A percentile compares a stretch with the other conserved stretches of the same genome.
phyloP scores from a whole-genome alignment of 2,888 invertebrate genomes.

The Glaucopsyche alexis region DNA sequence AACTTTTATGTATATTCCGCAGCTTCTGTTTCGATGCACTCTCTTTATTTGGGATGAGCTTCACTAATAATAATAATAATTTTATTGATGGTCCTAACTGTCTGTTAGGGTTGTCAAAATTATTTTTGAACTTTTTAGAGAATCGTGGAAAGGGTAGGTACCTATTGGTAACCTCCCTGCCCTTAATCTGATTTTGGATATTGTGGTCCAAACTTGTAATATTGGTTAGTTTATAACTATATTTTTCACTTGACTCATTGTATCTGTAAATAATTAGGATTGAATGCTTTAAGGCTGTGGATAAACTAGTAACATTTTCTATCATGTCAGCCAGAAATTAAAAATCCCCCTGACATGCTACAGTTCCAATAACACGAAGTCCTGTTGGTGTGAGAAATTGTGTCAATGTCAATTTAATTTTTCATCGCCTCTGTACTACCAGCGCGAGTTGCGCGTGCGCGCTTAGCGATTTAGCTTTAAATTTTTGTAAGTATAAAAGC shows the following conservation, averaged over 20 bases:
- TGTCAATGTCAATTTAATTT: constrained; percentile 15
- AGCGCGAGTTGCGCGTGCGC: neutral
- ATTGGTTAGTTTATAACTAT: too few relatives aligned
- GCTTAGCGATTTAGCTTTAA: neutral
- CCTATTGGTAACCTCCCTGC: neutral
- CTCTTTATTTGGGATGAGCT: constrained; percentile 67
- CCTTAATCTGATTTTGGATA: neutral
- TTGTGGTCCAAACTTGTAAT: neutral
- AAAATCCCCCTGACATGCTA: neutral
- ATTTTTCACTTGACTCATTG: too few relatives aligned
- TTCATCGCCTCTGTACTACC: neutral
- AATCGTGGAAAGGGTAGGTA: too few relatives aligned
- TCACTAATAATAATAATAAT: constrained; percentile 59
- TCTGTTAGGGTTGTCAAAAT: constrained; percentile 51
- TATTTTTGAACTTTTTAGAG: neutral
- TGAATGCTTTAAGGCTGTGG: too few relatives aligned
- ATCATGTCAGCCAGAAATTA: too few relatives aligned
- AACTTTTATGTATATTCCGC: constrained; percentile 32
- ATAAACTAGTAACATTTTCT: too few relatives aligned
- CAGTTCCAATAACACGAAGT: neutral
- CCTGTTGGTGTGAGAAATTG: neutral
- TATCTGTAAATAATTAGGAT: too few relatives aligned
- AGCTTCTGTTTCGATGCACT: constrained; percentile 65
- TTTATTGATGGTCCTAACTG: constrained; percentile 50
- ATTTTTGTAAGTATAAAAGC: neutral